Conservation (phyloP, 1,140 invertebrate genomes). For the Drosophila ohnishii region DNA sequence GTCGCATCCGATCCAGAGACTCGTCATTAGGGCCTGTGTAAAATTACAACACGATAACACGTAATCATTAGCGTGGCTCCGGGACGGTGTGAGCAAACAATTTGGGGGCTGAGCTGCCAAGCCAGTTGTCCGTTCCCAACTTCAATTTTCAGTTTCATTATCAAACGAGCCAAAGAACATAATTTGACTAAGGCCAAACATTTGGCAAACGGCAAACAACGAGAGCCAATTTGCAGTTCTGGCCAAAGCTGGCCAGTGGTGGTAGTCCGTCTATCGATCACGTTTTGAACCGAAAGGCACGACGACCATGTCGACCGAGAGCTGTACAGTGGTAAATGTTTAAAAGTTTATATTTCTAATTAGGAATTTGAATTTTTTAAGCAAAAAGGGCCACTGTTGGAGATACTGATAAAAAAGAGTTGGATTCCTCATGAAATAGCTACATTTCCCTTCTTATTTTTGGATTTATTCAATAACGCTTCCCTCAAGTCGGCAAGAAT, state of each 20-base stretch:
- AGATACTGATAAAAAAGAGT: background rate
- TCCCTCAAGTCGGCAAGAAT: background rate
- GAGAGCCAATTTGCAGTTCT: constrained; percentile 68
- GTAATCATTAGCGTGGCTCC: constrained; percentile 74
- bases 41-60: constrained; percentile 83
- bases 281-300: constrained; percentile 77
- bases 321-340: constrained; percentile 29
- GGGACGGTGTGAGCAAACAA: constrained; percentile 74
- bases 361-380: too few relatives aligned
- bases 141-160: constrained; percentile 78
- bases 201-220: constrained; percentile 60
- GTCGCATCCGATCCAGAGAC: constrained; percentile 20
- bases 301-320: constrained; percentile 55
- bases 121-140: constrained; percentile 22
- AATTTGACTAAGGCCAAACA: constrained; percentile 78
- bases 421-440: background rate
- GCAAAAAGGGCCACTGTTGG: background rate
- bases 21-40: constrained; percentile 79
- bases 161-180: constrained; percentile 80
- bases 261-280: constrained; percentile 82
- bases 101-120: constrained; percentile 40
- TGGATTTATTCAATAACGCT: background rate
- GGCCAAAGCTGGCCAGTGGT: constrained; percentile 25
- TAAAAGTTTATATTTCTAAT: too few relatives aligned
- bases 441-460: background rate